Conservation (phyloP, 23 tunicate genomes). For the Halocynthia aurantium region DNA sequence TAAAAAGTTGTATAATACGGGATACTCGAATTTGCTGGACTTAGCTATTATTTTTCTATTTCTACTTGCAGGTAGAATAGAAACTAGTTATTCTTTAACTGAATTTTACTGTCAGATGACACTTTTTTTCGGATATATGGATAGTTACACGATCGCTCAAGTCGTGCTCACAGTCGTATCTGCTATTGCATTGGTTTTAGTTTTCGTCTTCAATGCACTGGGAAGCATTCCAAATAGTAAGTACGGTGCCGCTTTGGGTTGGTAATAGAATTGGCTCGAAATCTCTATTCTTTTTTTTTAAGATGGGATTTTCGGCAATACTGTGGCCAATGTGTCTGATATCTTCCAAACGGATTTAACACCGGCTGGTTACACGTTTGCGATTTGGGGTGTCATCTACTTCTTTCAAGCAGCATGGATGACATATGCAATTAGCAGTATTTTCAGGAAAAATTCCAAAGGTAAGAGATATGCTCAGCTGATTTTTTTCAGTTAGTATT, state of each 20-base stretch:
- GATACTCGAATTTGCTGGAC: too few species aligned
- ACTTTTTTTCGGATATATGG: not conserved
- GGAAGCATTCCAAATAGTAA: not conserved
- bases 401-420: slow-evolving; percentile 9
- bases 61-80: too few species aligned
- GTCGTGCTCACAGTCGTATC: slow-evolving; percentile 5
- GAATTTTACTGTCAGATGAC: too few species aligned
- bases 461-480: not conserved
- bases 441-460: slow-evolving; percentile 5
- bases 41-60: too few species aligned
- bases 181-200: not conserved
- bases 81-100: too few species aligned
- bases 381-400: slow-evolving; percentile 11
- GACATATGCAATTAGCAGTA: slow-evolving; percentile 11
- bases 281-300: not conserved
- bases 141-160: not conserved
- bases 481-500: too few species aligned
- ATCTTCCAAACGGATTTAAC: slow-evolving; percentile 8
- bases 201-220: slow-evolving; percentile 18
- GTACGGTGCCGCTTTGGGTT: not conserved
- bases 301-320: not conserved
- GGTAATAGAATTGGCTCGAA: not conserved
- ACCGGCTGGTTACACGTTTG: slow-evolving; percentile 15
- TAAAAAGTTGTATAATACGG: too few species aligned
- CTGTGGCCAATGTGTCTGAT: slow-evolving; percentile 2